Conservation (phyloP, 2,113 vertebrate genomes). For the Calyptommatus sinebrachiatus region DNA sequence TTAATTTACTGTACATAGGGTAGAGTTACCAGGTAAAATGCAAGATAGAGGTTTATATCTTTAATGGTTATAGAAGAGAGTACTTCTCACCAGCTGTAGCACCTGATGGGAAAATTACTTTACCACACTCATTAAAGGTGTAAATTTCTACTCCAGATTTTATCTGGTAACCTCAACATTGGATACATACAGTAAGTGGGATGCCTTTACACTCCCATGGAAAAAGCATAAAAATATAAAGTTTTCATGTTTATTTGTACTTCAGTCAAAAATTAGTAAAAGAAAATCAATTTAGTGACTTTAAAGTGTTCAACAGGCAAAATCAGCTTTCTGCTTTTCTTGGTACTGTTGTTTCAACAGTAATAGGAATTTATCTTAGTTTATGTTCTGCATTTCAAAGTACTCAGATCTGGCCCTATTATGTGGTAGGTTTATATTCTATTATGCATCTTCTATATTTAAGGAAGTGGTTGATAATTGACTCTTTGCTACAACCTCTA, state of each 20-base stretch:
- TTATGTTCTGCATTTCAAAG: constrained; percentile 1
- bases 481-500: constrained; percentile 22
- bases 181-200: too few relatives aligned
- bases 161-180: too few relatives aligned
- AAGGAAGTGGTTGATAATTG: constrained; percentile 14
- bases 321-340: neutral
- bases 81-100: too few relatives aligned
- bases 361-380: constrained; percentile 13
- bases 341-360: constrained; percentile 1
- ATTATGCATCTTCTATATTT: constrained; percentile 27
- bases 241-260: constrained; percentile 13
- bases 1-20: too few relatives aligned
- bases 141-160: too few relatives aligned
- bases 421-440: constrained; percentile 27
- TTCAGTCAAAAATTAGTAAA: neutral
- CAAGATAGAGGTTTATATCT: too few relatives aligned
- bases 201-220: neutral
- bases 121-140: too few relatives aligned
- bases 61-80: too few relatives aligned
- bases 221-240: neutral
- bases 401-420: neutral
- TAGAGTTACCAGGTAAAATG: too few relatives aligned
- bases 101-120: too few relatives aligned
- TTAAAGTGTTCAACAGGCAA: constrained; percentile 9
- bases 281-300: constrained; percentile 14